Conservation (phyloP, 2,113 vertebrate genomes). For the Pleuronectes platessa region DNA sequence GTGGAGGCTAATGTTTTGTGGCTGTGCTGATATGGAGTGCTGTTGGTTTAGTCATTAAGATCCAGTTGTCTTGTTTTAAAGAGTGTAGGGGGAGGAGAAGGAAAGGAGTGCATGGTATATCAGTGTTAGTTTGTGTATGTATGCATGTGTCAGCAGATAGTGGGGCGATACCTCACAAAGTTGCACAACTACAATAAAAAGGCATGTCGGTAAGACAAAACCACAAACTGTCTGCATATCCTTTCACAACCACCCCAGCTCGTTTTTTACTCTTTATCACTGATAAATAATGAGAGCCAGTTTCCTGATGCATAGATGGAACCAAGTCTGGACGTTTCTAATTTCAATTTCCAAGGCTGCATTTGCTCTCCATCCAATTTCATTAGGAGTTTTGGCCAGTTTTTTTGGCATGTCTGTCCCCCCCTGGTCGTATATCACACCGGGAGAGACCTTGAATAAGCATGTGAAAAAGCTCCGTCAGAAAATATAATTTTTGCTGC, state of each 20-base stretch:
- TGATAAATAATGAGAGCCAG: conserved; percentile 19
- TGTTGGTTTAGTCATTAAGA: conserved; percentile 68
- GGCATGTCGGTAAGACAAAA: conserved; percentile 22
- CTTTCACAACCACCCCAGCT: background rate
- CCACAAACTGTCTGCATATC: background rate
- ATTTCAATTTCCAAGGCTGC: conserved; percentile 47
- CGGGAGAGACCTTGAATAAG: conserved; percentile 65
- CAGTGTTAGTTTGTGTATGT: background rate
- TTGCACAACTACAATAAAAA: conserved; percentile 8
- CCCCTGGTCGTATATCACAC: conserved; percentile 62
- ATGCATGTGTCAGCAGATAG: conserved; percentile 21
- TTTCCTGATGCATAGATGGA: conserved; percentile 25
- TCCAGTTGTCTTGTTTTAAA: conserved; percentile 12
- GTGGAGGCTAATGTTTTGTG: conserved; percentile 75
- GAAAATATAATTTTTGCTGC: conserved; percentile 71
- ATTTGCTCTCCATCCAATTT: conserved; percentile 69
- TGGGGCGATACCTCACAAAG: conserved; percentile 17
- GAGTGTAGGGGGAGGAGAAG: background rate
- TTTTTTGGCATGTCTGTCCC: conserved; percentile 50
- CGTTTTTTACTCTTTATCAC: background rate
- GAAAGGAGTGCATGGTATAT: background rate
- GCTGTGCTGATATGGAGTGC: conserved; percentile 61
- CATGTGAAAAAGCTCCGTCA: conserved; percentile 69
- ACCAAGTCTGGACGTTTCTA: conserved; percentile 34
- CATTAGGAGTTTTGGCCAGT: conserved; percentile 63